A percentile compares a stretch with the other conserved stretches of the same genome.
These are phyloP conservation scores for Dynastes grantii DNA, from an alignment of 2,888 invertebrate genomes.

Conservation along the genomic window DNA sequence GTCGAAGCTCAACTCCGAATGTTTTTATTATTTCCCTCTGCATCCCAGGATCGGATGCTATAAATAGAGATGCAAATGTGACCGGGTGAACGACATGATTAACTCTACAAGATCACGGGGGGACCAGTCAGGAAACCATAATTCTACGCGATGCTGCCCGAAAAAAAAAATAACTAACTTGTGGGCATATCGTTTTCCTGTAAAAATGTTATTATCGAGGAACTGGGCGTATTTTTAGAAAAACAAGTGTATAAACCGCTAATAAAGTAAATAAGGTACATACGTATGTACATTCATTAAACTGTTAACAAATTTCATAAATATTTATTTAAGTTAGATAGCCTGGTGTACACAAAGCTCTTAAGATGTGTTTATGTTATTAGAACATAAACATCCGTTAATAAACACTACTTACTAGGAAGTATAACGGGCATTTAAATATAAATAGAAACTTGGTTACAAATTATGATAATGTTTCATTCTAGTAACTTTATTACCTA, in stretches of 20 bases:
- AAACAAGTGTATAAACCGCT: neutral
- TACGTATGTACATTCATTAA: too few species aligned
- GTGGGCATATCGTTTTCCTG: neutral
- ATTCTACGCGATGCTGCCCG: neutral
- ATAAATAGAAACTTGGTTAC: too few species aligned
- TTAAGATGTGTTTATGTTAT: too few species aligned
- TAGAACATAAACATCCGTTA: too few species aligned
- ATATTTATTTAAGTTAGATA: too few species aligned
- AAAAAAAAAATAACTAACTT: neutral
- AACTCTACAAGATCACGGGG: neutral
- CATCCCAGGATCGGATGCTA: neutral
- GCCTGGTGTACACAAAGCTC: too few species aligned
- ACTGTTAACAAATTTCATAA: too few species aligned
- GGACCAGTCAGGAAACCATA: neutral
- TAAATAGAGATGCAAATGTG: slow-evolving; percentile 32
- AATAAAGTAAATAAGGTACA: too few species aligned
- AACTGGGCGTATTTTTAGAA: neutral
- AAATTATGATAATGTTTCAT: too few species aligned
- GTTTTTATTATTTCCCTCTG: slow-evolving; percentile 18
- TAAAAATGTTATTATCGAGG: neutral
- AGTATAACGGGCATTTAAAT: too few species aligned
- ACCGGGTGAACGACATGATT: slow-evolving; percentile 28
- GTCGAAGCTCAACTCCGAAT: neutral
- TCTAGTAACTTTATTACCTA: too few species aligned
- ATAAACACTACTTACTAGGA: too few species aligned